Evolutionary conservation across 2,113 vertebrate species (phyloP).

Genomic region (Anoura caudifer): DNA sequence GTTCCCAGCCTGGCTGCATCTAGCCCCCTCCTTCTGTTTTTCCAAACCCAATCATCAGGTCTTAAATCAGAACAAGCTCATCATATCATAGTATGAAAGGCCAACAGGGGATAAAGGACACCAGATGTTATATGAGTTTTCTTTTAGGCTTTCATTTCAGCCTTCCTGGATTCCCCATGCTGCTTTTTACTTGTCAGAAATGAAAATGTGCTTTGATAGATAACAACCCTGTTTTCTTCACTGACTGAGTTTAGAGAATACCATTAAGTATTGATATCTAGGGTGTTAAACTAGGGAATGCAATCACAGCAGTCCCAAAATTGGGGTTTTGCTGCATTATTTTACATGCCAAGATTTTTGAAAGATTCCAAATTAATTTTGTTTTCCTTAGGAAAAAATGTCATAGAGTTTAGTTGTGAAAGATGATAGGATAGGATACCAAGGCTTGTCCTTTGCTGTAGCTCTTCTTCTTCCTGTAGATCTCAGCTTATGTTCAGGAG

Average conservation of each 20-base stretch:
- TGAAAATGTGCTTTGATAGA: conserved; percentile 89
- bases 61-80: conserved; percentile 88
- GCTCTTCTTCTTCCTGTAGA: not conserved
- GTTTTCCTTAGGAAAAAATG: conserved; percentile 49
- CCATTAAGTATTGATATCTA: conserved; percentile 87
- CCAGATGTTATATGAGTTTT: conserved; percentile 89
- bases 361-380: conserved; percentile 66
- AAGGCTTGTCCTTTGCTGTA: not conserved
- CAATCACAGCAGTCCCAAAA: conserved; percentile 79
- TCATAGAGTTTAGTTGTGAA: not conserved
- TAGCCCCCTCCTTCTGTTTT: conserved; percentile 73
- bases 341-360: conserved; percentile 69
- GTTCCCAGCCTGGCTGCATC: conserved; percentile 81
- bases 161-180: conserved; percentile 84
- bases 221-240: conserved; percentile 87
- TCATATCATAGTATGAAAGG: conserved; percentile 84
- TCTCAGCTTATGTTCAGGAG: not conserved
- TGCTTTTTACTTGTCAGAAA: conserved; percentile 88
- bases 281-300: conserved; percentile 84
- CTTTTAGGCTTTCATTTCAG: conserved; percentile 87
- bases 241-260: conserved; percentile 85
- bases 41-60: conserved; percentile 85
- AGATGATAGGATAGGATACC: not conserved
- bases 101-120: conserved; percentile 88
- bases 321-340: conserved; percentile 72